These are phyloP conservation scores for Harpalus rubripes DNA, from an alignment of 2,888 invertebrate genomes.

Conservation along the genomic window DNA sequence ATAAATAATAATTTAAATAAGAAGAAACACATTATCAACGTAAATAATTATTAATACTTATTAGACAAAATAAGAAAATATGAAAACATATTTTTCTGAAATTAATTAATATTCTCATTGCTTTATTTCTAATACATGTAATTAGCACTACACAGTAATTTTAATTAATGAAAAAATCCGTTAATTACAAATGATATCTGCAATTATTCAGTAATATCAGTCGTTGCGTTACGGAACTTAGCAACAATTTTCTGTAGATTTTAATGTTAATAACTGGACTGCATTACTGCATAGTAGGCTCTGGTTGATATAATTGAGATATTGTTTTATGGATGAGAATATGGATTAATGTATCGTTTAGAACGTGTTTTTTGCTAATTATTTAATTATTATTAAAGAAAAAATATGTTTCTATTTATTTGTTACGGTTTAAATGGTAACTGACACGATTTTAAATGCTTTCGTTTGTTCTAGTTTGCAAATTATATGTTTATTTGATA, in stretches of 20 bases:
- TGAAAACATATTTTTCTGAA: no score
- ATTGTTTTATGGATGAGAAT: constrained; percentile 20
- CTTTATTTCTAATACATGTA: constrained; percentile 5
- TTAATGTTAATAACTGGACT: constrained; percentile 20
- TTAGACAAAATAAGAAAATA: no score
- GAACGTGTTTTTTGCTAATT: constrained; percentile 20
- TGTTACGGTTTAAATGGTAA: neutral
- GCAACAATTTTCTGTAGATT: constrained; percentile 23
- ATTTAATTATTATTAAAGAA: constrained; percentile 15
- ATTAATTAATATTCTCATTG: constrained; percentile 28
- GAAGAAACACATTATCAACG: no score
- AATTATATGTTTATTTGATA: no score
- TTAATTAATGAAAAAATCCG: constrained; percentile 36
- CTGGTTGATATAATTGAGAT: constrained; percentile 15
- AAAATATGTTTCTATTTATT: constrained; percentile 2
- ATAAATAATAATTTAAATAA: no score
- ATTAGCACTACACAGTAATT: constrained; percentile 11
- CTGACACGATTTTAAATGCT: neutral
- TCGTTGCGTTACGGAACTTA: constrained; percentile 28
- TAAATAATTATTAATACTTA: no score
- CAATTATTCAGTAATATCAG: constrained; percentile 36
- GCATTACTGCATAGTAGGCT: constrained; percentile 5
- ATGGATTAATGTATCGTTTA: constrained; percentile 34
- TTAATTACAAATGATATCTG: constrained; percentile 21
- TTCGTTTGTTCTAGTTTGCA: neutral